Conservation (phyloP, 2,797 vertebrate species). For the Crocodylus rhombifer region DNA sequence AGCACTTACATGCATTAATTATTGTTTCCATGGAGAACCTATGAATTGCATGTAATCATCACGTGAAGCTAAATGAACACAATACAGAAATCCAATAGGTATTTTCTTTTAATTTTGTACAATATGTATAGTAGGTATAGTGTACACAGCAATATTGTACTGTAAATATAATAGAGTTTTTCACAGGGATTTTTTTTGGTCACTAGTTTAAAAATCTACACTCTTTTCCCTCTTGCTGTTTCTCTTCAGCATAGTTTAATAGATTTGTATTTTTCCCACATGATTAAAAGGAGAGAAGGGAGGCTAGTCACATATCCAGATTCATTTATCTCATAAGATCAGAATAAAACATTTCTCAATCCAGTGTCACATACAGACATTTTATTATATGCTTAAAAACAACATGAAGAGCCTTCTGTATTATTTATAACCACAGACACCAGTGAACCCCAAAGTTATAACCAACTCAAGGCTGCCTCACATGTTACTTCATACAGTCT, state of each 20-base stretch:
- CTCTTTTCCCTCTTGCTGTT: background rate
- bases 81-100: constrained; percentile 10
- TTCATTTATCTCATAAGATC: background rate
- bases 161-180: constrained; percentile 67
- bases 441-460: background rate
- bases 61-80: constrained; percentile 43
- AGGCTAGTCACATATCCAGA: fast-evolving
- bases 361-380: background rate
- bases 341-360: background rate
- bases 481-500: background rate
- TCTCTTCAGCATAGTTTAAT: constrained; percentile 6
- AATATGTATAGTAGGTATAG: constrained; percentile 64
- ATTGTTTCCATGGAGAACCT: background rate
- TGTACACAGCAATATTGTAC: background rate
- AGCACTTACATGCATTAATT: background rate
- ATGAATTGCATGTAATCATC: background rate
- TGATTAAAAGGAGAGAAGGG: background rate
- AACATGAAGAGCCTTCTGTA: background rate
- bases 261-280: background rate
- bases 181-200: background rate
- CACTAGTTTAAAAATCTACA: constrained; percentile 24
- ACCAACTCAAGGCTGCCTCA: background rate
- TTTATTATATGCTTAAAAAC: background rate
- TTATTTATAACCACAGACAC: background rate
- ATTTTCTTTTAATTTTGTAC: constrained; percentile 64